phyloP scores from a whole-genome alignment of 2,797 vertebrate species.

The Schizopygopsis pylzovi region DNA sequence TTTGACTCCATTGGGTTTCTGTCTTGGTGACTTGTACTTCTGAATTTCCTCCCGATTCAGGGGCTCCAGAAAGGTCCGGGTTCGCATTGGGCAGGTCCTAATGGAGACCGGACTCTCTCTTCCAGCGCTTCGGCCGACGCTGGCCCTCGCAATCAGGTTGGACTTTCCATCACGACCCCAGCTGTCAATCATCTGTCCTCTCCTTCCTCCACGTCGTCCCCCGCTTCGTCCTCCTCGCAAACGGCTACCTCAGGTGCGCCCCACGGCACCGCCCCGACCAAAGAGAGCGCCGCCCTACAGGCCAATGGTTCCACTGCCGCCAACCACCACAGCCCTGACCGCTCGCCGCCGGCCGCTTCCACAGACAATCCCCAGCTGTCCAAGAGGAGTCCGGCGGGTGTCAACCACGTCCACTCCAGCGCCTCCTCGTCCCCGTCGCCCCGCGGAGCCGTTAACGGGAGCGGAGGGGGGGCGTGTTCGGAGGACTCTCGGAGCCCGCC shows the following conservation, averaged over 20 bases:
- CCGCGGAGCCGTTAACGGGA: slow-evolving; percentile 89
- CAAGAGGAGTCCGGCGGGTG: slow-evolving; percentile 84
- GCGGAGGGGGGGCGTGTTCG: slow-evolving; percentile 79
- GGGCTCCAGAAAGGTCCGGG: slow-evolving; percentile 96
- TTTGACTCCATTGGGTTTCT: too few species aligned
- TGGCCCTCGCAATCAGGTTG: slow-evolving; percentile 96
- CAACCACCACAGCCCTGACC: slow-evolving; percentile 92
- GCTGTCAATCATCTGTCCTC: slow-evolving; percentile 95
- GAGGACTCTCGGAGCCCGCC: slow-evolving; percentile 97
- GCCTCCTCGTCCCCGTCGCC: slow-evolving; percentile 95
- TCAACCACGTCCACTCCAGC: slow-evolving; percentile 87
- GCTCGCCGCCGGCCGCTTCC: slow-evolving; percentile 81
- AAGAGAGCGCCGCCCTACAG: slow-evolving; percentile 87
- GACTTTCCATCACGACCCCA: slow-evolving; percentile 91
- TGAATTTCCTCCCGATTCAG: slow-evolving; percentile 66
- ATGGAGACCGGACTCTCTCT: slow-evolving; percentile 90
- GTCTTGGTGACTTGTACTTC: not conserved
- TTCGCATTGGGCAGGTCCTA: slow-evolving; percentile 92
- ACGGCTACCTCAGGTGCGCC: slow-evolving; percentile 99
- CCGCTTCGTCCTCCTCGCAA: slow-evolving; percentile 84
- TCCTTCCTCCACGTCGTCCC: slow-evolving; percentile 79
- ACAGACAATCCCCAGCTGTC: slow-evolving; percentile 98
- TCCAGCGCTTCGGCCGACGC: slow-evolving; percentile 88
- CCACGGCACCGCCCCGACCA: slow-evolving; percentile 94
- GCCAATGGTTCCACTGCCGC: slow-evolving; percentile 74